Conservation (phyloP, 2,113 vertebrate species). For the Eptesicus fuscus region DNA sequence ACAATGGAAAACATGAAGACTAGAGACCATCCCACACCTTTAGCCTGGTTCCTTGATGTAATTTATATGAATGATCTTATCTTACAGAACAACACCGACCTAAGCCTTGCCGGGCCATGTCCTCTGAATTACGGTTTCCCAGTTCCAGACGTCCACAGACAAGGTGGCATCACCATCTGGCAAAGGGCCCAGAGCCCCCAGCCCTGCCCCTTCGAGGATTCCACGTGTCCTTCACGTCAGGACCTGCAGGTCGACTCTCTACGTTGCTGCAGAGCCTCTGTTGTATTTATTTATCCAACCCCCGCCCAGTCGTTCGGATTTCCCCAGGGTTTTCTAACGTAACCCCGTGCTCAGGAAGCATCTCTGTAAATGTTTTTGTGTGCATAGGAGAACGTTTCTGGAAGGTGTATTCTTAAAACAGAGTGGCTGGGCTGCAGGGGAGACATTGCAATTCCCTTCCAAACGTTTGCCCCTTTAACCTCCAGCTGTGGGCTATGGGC, state of each 20-base stretch:
- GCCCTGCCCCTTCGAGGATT: too few species aligned
- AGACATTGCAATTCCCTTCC: neutral
- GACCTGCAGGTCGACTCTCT: neutral
- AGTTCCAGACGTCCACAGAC: neutral
- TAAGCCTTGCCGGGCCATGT: neutral
- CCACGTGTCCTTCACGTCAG: accelerated
- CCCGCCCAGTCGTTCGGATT: neutral
- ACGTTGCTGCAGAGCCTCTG: neutral
- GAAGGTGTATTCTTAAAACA: neutral
- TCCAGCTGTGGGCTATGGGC: neutral
- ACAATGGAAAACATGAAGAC: neutral
- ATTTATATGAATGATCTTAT: neutral
- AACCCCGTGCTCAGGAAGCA: neutral
- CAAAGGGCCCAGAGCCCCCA: neutral
- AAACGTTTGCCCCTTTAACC: neutral
- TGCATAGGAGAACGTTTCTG: neutral
- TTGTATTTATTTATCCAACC: neutral
- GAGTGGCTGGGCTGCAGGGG: neutral
- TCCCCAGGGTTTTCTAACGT: neutral
- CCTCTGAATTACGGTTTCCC: neutral
- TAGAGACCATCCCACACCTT: neutral
- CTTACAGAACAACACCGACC: neutral
- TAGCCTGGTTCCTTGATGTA: neutral
- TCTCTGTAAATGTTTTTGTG: neutral
- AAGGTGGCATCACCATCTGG: neutral